Conservation (phyloP, 2,113 vertebrate genomes). For the Psilopsiagon aurifrons region DNA sequence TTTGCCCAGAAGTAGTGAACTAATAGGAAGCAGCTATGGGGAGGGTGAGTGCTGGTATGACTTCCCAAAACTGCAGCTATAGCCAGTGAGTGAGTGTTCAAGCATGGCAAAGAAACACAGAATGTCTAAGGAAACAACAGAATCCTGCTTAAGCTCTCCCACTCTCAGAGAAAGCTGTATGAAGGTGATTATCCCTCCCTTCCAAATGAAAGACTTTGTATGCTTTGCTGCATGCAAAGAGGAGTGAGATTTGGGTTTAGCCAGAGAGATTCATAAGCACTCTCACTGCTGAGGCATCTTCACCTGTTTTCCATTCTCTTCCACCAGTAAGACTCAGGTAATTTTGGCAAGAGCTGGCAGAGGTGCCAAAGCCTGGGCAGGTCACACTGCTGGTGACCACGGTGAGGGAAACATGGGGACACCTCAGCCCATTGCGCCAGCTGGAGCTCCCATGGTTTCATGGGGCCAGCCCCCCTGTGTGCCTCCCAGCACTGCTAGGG, state of each 20-base stretch:
- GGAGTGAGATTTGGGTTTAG: background rate
- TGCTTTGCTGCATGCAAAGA: background rate
- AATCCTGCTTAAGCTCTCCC: background rate
- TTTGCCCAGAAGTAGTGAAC: background rate
- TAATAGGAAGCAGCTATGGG: background rate
- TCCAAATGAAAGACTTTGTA: background rate
- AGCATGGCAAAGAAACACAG: background rate
- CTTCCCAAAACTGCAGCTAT: background rate
- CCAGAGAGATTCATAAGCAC: accelerated
- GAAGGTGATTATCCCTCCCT: background rate
- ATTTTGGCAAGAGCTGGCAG: background rate
- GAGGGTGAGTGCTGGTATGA: accelerated
- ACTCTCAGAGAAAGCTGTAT: background rate
- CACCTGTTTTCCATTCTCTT: background rate
- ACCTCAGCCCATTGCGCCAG: background rate
- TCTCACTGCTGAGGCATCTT: background rate
- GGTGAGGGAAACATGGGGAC: accelerated
- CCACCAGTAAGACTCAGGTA: background rate
- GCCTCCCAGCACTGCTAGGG: background rate
- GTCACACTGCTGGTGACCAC: too few relatives aligned
- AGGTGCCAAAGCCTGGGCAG: background rate
- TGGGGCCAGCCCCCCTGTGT: accelerated
- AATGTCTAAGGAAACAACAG: background rate
- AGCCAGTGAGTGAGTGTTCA: accelerated
- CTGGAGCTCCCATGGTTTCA: accelerated